phyloP scores from a whole-genome alignment of 2,113 vertebrate species.

The Blennius ocellaris region DNA sequence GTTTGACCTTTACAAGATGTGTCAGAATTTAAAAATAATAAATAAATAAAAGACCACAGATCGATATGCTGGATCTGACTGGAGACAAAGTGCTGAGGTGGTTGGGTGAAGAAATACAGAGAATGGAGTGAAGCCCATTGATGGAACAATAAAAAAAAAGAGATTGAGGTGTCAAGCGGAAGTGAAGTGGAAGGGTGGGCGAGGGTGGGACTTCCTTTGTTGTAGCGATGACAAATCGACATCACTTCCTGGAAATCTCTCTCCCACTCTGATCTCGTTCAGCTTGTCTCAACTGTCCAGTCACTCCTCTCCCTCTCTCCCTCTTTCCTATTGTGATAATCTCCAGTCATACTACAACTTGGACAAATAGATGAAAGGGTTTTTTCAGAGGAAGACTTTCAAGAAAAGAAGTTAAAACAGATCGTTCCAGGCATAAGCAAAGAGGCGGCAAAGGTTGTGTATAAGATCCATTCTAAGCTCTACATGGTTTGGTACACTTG shows the following conservation, averaged over 20 bases:
- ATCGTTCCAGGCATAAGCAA: too few relatives aligned
- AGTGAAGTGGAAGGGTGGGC: slow-evolving; percentile 18
- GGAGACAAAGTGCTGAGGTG: slow-evolving; percentile 23
- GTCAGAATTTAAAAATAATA: slow-evolving; percentile 27
- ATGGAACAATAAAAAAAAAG: slow-evolving; percentile 12
- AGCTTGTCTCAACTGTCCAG: neutral
- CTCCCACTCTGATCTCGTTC: neutral
- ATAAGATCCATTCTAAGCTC: too few relatives aligned
- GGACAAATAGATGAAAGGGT: too few relatives aligned
- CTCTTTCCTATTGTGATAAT: too few relatives aligned
- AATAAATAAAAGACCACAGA: slow-evolving; percentile 38
- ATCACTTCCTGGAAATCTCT: slow-evolving; percentile 52
- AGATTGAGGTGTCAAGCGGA: slow-evolving; percentile 15
- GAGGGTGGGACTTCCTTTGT: slow-evolving; percentile 51
- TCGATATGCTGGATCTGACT: slow-evolving; percentile 42
- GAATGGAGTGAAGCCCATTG: neutral
- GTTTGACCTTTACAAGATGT: slow-evolving; percentile 35
- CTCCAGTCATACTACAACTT: too few relatives aligned
- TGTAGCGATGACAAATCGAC: slow-evolving; percentile 24
- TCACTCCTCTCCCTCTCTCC: too few relatives aligned
- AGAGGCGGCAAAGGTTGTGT: too few relatives aligned
- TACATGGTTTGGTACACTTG: too few relatives aligned
- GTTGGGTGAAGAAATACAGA: slow-evolving; percentile 9
- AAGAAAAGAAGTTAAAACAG: too few relatives aligned
- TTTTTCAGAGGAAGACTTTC: too few relatives aligned